Evolutionary conservation across 1,140 invertebrate species (phyloP).

Genomic region (Drosophila tropicalis): DNA sequence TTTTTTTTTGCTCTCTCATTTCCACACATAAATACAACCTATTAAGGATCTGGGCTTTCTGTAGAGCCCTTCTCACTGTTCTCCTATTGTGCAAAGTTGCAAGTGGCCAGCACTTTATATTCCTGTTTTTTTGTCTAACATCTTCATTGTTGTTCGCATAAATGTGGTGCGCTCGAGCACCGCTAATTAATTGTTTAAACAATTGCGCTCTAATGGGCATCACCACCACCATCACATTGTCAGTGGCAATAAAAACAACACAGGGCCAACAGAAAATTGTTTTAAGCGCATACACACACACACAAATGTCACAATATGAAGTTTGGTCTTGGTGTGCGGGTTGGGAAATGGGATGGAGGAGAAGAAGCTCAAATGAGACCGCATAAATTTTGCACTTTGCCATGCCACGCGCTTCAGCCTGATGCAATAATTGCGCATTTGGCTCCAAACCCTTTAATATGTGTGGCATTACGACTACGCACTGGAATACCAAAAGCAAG

Average conservation of each 20-base stretch:
- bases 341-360: too few species aligned
- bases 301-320: constrained; percentile 71
- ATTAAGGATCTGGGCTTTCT: constrained; percentile 11
- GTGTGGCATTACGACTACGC: constrained; percentile 39
- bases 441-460: constrained; percentile 43
- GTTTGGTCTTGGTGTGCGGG: constrained; percentile 25
- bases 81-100: constrained; percentile 34
- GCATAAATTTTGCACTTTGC: constrained; percentile 55
- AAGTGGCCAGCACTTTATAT: constrained; percentile 43
- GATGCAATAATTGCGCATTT: constrained; percentile 60
- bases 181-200: constrained; percentile 76
- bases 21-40: constrained; percentile 43
- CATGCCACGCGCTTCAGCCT: constrained; percentile 33
- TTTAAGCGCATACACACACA: constrained; percentile 65
- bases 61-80: constrained; percentile 10
- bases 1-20: constrained; percentile 18
- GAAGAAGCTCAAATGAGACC: constrained; percentile 54
- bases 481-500: constrained; percentile 33
- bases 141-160: constrained; percentile 44
- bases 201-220: constrained; percentile 65
- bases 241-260: constrained; percentile 54
- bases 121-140: constrained; percentile 54
- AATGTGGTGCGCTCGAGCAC: constrained; percentile 51
- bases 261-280: constrained; percentile 54
- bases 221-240: constrained; percentile 39